phyloP scores from a whole-genome alignment of 2,113 vertebrate genomes.

The Esox niger region DNA sequence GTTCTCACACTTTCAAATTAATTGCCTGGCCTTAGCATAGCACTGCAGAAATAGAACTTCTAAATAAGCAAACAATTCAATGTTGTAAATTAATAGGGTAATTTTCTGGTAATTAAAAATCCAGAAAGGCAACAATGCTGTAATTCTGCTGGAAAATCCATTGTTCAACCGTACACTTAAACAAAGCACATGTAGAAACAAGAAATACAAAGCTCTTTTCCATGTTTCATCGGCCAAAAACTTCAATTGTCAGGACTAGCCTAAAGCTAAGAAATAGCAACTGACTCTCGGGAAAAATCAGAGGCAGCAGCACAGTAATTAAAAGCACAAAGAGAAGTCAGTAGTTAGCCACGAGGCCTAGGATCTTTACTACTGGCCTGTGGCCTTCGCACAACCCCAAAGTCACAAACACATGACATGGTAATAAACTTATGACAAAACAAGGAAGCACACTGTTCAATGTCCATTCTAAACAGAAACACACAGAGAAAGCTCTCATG shows the following conservation, averaged over 20 bases:
- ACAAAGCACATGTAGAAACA: not conserved
- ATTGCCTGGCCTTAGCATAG: too few species aligned
- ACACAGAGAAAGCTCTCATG: not conserved
- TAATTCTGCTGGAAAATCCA: not conserved
- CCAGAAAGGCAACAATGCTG: too few species aligned
- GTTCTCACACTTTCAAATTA: too few species aligned
- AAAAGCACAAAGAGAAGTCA: not conserved
- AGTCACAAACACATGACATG: not conserved
- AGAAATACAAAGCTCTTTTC: not conserved
- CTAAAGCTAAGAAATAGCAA: not conserved
- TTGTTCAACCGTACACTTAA: not conserved
- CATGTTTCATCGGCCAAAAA: not conserved
- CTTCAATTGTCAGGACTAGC: not conserved
- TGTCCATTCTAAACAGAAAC: not conserved
- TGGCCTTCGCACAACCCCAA: not conserved
- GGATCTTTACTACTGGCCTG: not conserved
- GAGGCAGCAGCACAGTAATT: not conserved
- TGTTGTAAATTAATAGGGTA: too few species aligned
- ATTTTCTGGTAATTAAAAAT: too few species aligned
- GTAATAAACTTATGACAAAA: not conserved
- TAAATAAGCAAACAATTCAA: too few species aligned
- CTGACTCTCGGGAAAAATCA: not conserved
- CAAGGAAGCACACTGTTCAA: not conserved
- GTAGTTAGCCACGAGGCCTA: not conserved
- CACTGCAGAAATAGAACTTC: too few species aligned